Base-by-base conservation (phyloP, 2,797 vertebrate genomes). In the Gila robusta region DNA sequence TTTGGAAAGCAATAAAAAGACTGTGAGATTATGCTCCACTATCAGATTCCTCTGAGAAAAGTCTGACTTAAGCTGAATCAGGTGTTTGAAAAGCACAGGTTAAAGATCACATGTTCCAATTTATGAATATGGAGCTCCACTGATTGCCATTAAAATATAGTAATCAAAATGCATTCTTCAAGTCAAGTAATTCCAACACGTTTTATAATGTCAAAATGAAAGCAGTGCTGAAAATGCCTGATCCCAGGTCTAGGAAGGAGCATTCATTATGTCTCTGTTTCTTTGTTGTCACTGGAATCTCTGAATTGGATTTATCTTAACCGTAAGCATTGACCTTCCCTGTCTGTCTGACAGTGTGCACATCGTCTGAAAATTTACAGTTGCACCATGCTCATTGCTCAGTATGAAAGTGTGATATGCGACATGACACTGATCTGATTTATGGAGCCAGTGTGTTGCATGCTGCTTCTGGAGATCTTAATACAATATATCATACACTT, bases 141-240 rank as follows among this genome's bases (percentile, higher is more conserved):
- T 64, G 9, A 64, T n/a, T 26, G 39, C 41, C 6, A 67, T 10
- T n/a, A n/a, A 26, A 81, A 49, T n/a, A 3, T 17, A 81, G 11
- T 37, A 21, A 47, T 66, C 76, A 39, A 26, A 70, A 26, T 26
- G 16, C 2, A 81, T 59, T 52, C 4, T 14, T 16, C 28, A 77
- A 2, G 37, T 37, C 6, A 52, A 35, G 32, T 23, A n/a, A 3
- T 49, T 80, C 14, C 14, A 17, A 4, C 16, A 16, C 54, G 32
- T 81, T 71, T 70, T 56, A 54, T 72, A 37, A 39, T 72, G 67
- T 72, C 39, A 82, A 8, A 82, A 23, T 62, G n/a, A 14, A 41
- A 39, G 7, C 26, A 0, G 21, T 5, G 41, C 19, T 47, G 21
- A 47, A 62, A 72, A 79, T 7, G 12, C 1, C 19, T 5, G 11